Conservation (phyloP, 2,113 vertebrate species). For the Plestiodon gilberti region DNA sequence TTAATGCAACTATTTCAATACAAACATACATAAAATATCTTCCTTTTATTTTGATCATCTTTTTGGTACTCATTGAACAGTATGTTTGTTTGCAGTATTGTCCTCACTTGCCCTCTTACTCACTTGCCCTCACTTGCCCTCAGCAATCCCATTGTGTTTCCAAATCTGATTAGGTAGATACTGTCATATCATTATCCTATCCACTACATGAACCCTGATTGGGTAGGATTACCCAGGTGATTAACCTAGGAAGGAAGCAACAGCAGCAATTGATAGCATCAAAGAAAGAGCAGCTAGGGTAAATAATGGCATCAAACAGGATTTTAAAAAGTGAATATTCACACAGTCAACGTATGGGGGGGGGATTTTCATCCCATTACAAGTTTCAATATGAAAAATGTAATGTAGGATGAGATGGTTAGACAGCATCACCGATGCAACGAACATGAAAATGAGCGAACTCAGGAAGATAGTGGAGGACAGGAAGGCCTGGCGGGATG, state of each 20-base stretch:
- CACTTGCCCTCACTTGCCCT: neutral
- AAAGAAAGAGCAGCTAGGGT: neutral
- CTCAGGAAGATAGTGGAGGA: too few species aligned
- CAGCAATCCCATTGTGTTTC: neutral
- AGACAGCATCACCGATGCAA: too few species aligned
- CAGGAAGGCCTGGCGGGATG: too few species aligned
- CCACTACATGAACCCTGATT: neutral
- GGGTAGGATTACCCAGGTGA: neutral
- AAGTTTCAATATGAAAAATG: too few species aligned
- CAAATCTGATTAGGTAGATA: neutral
- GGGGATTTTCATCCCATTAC: neutral
- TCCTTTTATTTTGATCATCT: neutral
- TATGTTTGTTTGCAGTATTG: neutral
- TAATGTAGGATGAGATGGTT: too few species aligned
- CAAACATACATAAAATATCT: too few species aligned
- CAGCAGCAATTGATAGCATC: neutral
- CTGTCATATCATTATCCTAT: neutral
- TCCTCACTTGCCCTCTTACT: neutral
- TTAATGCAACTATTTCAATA: too few species aligned
- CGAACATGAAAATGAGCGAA: too few species aligned
- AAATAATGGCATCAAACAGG: neutral
- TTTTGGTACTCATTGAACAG: neutral
- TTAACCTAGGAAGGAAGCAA: neutral
- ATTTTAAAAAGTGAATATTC: too few species aligned
- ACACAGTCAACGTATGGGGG: neutral